Conservation (phyloP, 2,888 invertebrate genomes). For the Idaea aversata region DNA sequence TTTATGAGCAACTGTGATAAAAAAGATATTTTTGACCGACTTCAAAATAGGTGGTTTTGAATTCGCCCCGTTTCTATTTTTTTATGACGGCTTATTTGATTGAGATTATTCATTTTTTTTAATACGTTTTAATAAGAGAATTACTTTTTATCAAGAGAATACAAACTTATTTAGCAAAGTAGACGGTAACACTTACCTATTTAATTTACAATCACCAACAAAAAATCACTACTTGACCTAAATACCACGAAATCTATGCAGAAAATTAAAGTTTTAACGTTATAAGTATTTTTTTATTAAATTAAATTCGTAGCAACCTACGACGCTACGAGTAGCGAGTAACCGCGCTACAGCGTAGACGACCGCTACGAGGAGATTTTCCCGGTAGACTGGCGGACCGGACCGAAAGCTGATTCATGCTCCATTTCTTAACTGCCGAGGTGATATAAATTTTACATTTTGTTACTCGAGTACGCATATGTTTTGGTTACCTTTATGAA, state of each 20-base stretch:
- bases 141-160: too few species aligned
- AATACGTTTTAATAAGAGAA: too few species aligned
- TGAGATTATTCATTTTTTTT: too few species aligned
- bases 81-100: too few species aligned
- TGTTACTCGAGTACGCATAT: constrained; percentile 31
- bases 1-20: too few species aligned
- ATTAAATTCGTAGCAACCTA: constrained; percentile 27
- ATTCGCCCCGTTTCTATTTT: too few species aligned
- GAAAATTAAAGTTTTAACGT: not conserved
- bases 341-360: constrained; percentile 53
- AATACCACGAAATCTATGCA: not conserved
- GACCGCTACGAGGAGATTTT: constrained; percentile 44
- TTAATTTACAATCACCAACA: not conserved
- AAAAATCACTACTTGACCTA: not conserved
- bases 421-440: constrained; percentile 21
- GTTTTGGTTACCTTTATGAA: constrained; percentile 30
- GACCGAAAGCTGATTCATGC: not conserved
- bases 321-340: constrained; percentile 22
- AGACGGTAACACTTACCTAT: not conserved
- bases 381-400: constrained; percentile 46
- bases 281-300: not conserved
- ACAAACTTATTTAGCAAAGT: not conserved
- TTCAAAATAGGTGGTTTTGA: too few species aligned
- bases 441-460: constrained; percentile 40
- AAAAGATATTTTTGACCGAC: too few species aligned